Evolutionary conservation across 2,113 vertebrate species (phyloP), one percentile per base, ranked within the genome.

Genomic region (Nannobrachium achirus): DNA sequence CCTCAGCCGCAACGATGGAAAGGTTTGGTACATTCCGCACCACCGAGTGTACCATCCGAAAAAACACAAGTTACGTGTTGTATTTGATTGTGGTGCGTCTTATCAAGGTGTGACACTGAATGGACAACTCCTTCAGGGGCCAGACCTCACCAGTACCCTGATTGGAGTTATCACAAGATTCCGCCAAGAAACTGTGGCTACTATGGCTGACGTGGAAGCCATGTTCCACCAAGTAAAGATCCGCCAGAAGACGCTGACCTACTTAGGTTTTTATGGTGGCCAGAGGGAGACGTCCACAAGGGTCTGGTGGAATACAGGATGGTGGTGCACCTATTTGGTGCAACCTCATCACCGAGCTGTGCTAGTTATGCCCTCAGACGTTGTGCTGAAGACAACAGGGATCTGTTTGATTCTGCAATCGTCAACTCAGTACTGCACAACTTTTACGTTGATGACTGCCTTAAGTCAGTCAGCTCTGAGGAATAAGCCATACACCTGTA

Each of bases 241-340:
- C 11, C 13, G 14, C 2, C 7, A 50, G 42, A 78, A 63, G 63
- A 78, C 50, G 56, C 46, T 1, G 55, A 72, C 56, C 42, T 71
- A 7, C 13, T 71, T 15, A 67, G 49, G 14, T 77, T 77, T 49
- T 48, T 77, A 7, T 77, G 48, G 75, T 77, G 68, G 75, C 75
- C n/a, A n/a, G n/a, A n/a, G n/a, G 60, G 51, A 33, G 50, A 72
- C 14, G 39, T 38, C 9, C 0, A 49, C 10, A 1, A 57, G 10
- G 52, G 49, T 1, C 51, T 63, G 38, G 52, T 49, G 9, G 52
- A 72, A 25, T 19, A 20, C 45, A 72, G 49, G 42, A 72, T 72
- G 61, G 16, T 52, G 6, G 50, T 52, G 2, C 69, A 72, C 18
- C 48, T 64, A 10, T 57, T 72, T 38, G 59, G 60, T 4, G 49